phyloP scores from a whole-genome alignment of 2,888 invertebrate genomes.

The Cheilosia impressa region DNA sequence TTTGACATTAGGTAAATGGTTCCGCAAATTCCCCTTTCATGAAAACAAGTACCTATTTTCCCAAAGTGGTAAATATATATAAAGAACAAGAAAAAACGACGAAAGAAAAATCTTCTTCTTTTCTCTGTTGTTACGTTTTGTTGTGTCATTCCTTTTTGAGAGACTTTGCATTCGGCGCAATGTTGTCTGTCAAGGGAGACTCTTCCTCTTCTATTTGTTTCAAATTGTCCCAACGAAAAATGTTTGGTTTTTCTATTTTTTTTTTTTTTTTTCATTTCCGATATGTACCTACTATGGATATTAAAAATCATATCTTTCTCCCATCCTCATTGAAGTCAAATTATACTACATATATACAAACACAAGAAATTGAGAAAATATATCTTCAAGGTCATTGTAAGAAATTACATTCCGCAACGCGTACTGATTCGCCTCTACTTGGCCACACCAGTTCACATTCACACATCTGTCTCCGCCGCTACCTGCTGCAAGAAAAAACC shows the following conservation, averaged over 20 bases:
- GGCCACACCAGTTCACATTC: conserved; percentile 52
- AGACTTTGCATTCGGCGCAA: neutral
- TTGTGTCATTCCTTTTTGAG: conserved; percentile 26
- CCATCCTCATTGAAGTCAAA: conserved; percentile 47
- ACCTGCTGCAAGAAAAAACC: conserved; percentile 47
- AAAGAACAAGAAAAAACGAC: conserved; percentile 19
- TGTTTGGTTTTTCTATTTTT: neutral
- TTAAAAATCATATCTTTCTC: neutral
- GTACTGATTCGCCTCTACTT: conserved; percentile 56
- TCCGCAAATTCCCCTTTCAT: conserved; percentile 57
- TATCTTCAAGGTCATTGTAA: conserved; percentile 76
- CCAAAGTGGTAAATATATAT: neutral
- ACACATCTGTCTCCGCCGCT: conserved; percentile 53
- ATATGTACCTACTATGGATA: neutral
- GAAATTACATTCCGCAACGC: conserved; percentile 75
- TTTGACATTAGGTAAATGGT: conserved; percentile 73
- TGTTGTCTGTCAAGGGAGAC: neutral
- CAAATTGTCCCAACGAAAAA: neutral
- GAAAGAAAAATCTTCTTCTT: conserved; percentile 3
- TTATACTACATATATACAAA: conserved; percentile 29
- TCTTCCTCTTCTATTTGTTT: conserved; percentile 2
- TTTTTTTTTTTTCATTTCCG: too few relatives aligned
- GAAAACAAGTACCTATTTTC: conserved; percentile 35
- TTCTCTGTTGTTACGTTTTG: conserved; percentile 24
- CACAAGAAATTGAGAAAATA: conserved; percentile 62